These are phyloP conservation scores for Parazoanthus atlanticus DNA, from an alignment of 92 coral and sea anemone species.

Conservation along the genomic window DNA sequence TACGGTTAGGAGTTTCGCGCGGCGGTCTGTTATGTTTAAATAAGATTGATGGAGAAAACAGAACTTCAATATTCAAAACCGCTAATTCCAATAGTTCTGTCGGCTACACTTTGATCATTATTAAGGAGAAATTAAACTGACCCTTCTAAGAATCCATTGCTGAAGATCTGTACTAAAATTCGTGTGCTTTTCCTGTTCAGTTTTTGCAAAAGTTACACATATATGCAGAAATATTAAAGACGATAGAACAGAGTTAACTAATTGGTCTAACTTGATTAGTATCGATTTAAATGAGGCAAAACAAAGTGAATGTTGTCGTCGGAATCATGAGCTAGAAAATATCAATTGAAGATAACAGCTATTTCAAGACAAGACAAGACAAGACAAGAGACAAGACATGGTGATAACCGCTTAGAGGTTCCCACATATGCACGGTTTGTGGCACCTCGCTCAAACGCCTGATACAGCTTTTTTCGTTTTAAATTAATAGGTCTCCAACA, in stretches of 20 bases:
- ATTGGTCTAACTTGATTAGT: not conserved
- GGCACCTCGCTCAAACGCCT: not conserved
- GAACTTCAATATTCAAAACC: not conserved
- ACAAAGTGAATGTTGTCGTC: no score
- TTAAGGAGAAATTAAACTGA: not conserved
- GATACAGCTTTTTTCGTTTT: not conserved
- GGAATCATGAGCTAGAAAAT: no score
- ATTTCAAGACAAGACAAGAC: not conserved
- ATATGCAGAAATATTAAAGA: not conserved
- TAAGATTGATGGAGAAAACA: not conserved
- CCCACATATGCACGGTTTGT: not conserved
- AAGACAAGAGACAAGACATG: not conserved
- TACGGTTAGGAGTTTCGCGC: not conserved
- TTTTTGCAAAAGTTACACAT: not conserved
- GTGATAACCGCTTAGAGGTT: not conserved
- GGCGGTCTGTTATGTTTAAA: not conserved
- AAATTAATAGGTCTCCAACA: not conserved
- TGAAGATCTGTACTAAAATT: not conserved
- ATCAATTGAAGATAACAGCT: not conserved
- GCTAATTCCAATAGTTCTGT: not conserved
- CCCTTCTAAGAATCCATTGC: not conserved
- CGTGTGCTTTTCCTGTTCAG: not conserved
- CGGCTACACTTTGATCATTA: not conserved
- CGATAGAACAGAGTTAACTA: not conserved
- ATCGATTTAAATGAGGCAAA: not conserved